Evolutionary conservation across 2,888 invertebrate species (phyloP).

Genomic region (Smittia aterrima): DNA sequence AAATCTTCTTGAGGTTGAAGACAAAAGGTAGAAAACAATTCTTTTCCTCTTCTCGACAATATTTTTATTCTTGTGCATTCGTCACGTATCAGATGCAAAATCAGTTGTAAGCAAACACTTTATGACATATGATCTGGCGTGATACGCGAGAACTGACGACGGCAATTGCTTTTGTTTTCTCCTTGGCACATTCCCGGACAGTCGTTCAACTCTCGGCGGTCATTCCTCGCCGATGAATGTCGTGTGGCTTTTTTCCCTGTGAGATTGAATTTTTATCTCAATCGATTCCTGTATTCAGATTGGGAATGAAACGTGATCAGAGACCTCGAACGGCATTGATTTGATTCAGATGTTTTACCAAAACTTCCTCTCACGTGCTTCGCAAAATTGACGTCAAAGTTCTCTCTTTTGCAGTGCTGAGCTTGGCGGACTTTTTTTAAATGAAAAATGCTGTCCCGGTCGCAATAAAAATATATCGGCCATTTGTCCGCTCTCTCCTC

Average conservation of each 20-base stretch:
- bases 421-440: neutral
- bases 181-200: constrained; percentile 11
- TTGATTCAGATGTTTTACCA: neutral
- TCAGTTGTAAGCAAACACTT: neutral
- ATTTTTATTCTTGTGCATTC: no score
- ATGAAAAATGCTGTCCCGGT: neutral
- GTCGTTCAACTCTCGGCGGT: neutral
- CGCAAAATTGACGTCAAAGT: neutral
- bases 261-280: neutral
- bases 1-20: no score
- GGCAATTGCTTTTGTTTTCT: neutral
- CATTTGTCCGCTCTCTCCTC: neutral
- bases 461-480: neutral
- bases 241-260: constrained; percentile 5
- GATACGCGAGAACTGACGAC: neutral
- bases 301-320: neutral
- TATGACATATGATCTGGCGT: neutral
- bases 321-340: neutral
- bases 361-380: constrained; percentile 14
- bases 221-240: neutral
- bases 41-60: no score
- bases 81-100: no score
- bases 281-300: neutral
- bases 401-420: neutral
- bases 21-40: no score